Evolutionary conservation across 2,113 vertebrate species (phyloP).

Genomic region (Bagarius yarrelli): DNA sequence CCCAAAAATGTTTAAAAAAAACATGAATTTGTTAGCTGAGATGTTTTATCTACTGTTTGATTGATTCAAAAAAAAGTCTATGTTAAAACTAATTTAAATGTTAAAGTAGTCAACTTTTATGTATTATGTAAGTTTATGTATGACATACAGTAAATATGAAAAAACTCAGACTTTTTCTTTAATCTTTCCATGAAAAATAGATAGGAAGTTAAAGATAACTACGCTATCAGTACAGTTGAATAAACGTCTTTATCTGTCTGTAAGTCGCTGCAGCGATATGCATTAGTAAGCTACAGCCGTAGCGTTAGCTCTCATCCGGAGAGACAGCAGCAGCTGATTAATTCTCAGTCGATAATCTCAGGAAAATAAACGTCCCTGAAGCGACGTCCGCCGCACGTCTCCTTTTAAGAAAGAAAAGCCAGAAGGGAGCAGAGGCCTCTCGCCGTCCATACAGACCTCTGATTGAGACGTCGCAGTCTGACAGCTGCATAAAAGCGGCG

Average conservation of each 20-base stretch:
- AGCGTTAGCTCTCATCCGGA: conserved; percentile 44
- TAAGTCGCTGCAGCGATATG: conserved; percentile 47
- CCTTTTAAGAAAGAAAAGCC: not conserved
- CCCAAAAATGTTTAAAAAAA: no score
- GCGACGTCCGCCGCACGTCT: conserved; percentile 7
- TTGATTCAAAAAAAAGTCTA: no score
- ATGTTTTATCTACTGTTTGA: no score
- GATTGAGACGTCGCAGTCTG: conserved; percentile 54
- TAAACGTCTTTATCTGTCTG: conserved; percentile 24
- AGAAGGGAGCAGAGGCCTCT: not conserved
- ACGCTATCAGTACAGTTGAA: no score
- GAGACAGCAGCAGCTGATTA: conserved; percentile 42
- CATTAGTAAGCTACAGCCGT: conserved; percentile 51
- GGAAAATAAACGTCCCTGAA: conserved; percentile 23
- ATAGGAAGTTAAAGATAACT: no score
- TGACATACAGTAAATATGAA: no score
- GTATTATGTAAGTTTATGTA: no score
- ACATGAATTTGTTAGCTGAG: no score
- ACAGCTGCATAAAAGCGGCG: conserved; percentile 65
- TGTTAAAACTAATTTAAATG: no score
- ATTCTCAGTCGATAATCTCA: conserved; percentile 40
- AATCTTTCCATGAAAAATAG: no score
- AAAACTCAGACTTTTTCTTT: no score
- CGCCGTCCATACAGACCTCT: conserved; percentile 34
- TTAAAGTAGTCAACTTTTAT: no score